Conservation (phyloP, 2,113 vertebrate species). For the Ictalurus furcatus region DNA sequence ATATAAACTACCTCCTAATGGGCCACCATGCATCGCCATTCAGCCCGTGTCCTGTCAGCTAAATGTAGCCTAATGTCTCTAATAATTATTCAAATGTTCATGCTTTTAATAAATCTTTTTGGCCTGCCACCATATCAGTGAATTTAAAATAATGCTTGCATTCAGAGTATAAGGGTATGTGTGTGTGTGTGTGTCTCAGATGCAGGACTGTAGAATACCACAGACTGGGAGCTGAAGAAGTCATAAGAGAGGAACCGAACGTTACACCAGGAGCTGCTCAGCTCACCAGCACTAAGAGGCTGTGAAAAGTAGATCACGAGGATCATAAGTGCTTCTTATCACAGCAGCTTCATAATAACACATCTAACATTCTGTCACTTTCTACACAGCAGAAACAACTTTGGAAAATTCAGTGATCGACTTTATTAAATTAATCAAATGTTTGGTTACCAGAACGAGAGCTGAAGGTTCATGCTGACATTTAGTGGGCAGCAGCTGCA, state of each 20-base stretch:
- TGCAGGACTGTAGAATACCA: neutral
- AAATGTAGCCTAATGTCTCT: no score
- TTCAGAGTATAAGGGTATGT: no score
- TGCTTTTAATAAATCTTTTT: no score
- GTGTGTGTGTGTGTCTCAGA: neutral
- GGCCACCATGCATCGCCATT: no score
- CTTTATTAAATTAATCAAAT: neutral
- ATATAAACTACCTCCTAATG: no score
- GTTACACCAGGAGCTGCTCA: neutral
- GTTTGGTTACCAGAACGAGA: neutral
- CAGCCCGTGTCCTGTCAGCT: no score
- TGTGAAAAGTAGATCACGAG: neutral
- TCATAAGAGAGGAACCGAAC: neutral
- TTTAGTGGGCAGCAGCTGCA: neutral
- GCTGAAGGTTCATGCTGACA: neutral
- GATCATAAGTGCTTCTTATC: neutral
- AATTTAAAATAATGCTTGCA: no score
- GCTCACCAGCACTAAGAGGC: neutral
- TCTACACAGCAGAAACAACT: no score
- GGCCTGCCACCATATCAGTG: no score
- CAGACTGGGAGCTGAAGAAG: neutral
- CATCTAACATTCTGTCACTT: neutral
- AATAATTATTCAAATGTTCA: no score
- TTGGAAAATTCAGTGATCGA: neutral
- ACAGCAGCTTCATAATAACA: neutral